phyloP scores from a whole-genome alignment of 2,888 invertebrate genomes.

The Drosophila atripex region DNA sequence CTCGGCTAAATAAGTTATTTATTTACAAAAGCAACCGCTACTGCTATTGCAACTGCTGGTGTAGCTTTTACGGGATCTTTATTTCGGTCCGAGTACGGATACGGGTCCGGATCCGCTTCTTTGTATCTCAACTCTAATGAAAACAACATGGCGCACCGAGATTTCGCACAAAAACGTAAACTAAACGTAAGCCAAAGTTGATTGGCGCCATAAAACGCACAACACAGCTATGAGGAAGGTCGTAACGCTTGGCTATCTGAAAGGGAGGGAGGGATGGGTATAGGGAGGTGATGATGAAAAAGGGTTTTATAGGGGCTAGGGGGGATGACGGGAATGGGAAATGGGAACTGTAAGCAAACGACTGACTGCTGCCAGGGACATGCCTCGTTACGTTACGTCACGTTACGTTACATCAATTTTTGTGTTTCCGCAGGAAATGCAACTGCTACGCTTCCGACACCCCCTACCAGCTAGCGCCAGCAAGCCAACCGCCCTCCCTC shows the following conservation, averaged over 20 bases:
- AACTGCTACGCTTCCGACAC: slow-evolving; percentile 62
- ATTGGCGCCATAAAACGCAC: slow-evolving; percentile 68
- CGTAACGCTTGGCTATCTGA: slow-evolving; percentile 7
- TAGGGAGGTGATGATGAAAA: background rate
- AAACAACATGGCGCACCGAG: slow-evolving; percentile 70
- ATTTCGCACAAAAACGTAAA: slow-evolving; percentile 63
- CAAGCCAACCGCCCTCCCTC: background rate
- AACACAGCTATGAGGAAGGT: slow-evolving; percentile 23
- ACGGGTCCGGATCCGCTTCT: slow-evolving; percentile 19
- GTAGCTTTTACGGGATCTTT: slow-evolving; percentile 32
- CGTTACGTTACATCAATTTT: slow-evolving; percentile 78
- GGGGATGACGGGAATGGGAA: background rate
- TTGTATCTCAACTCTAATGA: slow-evolving; percentile 59
- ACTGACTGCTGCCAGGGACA: slow-evolving; percentile 60
- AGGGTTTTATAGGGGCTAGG: slow-evolving; percentile 1
- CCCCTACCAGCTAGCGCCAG: background rate
- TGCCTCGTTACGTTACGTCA: slow-evolving; percentile 73
- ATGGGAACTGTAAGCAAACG: slow-evolving; percentile 37
- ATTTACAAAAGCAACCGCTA: slow-evolving; percentile 66
- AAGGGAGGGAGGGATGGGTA: background rate
- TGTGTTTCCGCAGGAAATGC: slow-evolving; percentile 78
- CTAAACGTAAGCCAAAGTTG: slow-evolving; percentile 77
- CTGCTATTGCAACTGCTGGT: slow-evolving; percentile 35
- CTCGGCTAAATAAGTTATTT: slow-evolving; percentile 64
- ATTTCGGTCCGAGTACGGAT: slow-evolving; percentile 6